Percentiles rank a stretch among this genome's conserved stretches.
Conservation (phyloP, 2,888 invertebrate species). For the Hipparchia semele region DNA sequence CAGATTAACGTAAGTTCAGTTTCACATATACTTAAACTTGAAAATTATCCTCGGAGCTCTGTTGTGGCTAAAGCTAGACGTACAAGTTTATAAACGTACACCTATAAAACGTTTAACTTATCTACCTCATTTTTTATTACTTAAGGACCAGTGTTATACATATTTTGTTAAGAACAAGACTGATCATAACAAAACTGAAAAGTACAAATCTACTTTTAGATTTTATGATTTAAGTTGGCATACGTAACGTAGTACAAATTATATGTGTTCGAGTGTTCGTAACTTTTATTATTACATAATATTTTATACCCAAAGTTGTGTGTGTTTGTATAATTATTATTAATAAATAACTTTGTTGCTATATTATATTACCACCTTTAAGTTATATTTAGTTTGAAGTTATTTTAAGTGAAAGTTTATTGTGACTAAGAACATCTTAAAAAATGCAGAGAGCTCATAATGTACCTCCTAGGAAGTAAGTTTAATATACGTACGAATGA, state of each 20-base stretch:
- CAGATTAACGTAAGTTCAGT: too few relatives aligned
- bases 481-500: background rate
- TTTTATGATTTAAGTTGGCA: slow-evolving; percentile 65
- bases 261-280: slow-evolving; percentile 79
- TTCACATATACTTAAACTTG: background rate
- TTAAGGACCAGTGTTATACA: slow-evolving; percentile 45
- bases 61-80: background rate
- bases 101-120: slow-evolving; percentile 40
- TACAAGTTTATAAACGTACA: slow-evolving; percentile 5
- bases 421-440: slow-evolving; percentile 56
- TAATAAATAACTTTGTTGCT: slow-evolving; percentile 64
- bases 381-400: slow-evolving; percentile 52
- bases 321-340: slow-evolving; percentile 74
- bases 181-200: slow-evolving; percentile 77
- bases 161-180: slow-evolving; percentile 65
- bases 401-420: slow-evolving; percentile 55
- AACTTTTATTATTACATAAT: slow-evolving; percentile 71
- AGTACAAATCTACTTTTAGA: slow-evolving; percentile 69
- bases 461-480: background rate
- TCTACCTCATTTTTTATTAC: slow-evolving; percentile 62
- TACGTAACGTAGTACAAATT: slow-evolving; percentile 78
- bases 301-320: slow-evolving; percentile 80
- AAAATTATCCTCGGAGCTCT: too few relatives aligned
- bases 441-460: slow-evolving; percentile 13
- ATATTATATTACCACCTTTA: slow-evolving; percentile 72